A percentile compares a stretch with the other conserved stretches of the same genome.
Evolutionary conservation across 2,113 vertebrate species (phyloP).

Genomic region (Varanus komodoensis): DNA sequence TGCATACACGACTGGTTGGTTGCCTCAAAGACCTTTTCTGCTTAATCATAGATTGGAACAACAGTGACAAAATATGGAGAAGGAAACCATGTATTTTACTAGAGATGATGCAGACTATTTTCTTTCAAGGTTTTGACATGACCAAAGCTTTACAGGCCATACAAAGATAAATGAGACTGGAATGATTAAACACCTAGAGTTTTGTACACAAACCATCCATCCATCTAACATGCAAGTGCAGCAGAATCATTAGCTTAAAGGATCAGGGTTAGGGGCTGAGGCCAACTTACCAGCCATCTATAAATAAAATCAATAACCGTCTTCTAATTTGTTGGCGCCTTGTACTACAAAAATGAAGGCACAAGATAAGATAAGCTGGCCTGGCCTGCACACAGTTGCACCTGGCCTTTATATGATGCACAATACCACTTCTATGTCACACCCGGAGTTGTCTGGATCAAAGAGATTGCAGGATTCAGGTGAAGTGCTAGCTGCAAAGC

Average conservation of each 20-base stretch:
- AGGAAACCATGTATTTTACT: slow-evolving; percentile 47
- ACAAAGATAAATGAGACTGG: slow-evolving; percentile 62
- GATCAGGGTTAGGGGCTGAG: slow-evolving; percentile 39
- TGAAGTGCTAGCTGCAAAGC: too few relatives aligned
- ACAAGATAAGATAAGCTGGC: neutral
- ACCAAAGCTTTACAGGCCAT: slow-evolving; percentile 52
- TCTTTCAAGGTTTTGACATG: neutral
- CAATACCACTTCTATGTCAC: too few relatives aligned
- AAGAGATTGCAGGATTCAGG: too few relatives aligned
- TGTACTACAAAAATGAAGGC: slow-evolving; percentile 17
- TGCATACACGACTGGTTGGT: slow-evolving; percentile 39
- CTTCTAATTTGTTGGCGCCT: slow-evolving; percentile 46
- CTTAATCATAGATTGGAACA: slow-evolving; percentile 31
- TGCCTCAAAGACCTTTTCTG: slow-evolving; percentile 56
- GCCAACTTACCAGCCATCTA: slow-evolving; percentile 41
- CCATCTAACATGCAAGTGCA: slow-evolving; percentile 15
- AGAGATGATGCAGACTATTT: slow-evolving; percentile 35
- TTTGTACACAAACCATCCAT: slow-evolving; percentile 42
- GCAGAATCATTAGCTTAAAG: slow-evolving; percentile 36
- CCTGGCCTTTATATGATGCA: too few relatives aligned
- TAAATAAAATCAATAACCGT: slow-evolving; percentile 60
- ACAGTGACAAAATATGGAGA: slow-evolving; percentile 38
- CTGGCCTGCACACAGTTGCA: too few relatives aligned
- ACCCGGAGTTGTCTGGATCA: too few relatives aligned
- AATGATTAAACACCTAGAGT: slow-evolving; percentile 37